Evolutionary conservation across 2,888 invertebrate genomes (phyloP).

Genomic region (Halictus quadricinctus): DNA sequence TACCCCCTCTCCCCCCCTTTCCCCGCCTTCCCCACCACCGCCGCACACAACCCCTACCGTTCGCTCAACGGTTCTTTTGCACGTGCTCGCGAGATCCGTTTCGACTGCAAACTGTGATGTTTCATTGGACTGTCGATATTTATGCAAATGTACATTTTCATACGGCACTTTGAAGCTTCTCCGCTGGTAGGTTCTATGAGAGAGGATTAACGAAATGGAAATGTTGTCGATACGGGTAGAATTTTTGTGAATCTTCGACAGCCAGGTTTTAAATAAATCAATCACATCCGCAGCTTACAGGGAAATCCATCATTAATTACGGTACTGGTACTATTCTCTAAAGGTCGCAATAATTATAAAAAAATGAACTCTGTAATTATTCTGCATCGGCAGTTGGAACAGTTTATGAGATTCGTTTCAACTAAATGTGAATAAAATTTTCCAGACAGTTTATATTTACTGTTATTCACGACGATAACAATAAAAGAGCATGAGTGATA

Average conservation of each 20-base stretch:
- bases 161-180: not conserved
- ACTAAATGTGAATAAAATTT: not conserved
- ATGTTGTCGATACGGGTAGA: not conserved
- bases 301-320: not conserved
- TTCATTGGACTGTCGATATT: not conserved
- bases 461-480: not conserved
- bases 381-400: too few relatives aligned
- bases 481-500: not conserved
- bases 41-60: not conserved
- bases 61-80: not conserved
- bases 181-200: not conserved
- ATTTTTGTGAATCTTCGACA: not conserved
- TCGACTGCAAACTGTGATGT: not conserved
- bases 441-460: not conserved
- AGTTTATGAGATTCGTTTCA: too few relatives aligned
- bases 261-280: not conserved
- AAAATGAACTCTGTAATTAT: too few relatives aligned
- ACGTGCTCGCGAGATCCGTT: not conserved
- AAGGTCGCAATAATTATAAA: not conserved
- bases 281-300: not conserved
- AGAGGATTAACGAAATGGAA: not conserved
- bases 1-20: fast-evolving
- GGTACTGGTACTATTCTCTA: too few relatives aligned
- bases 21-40: not conserved
- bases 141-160: not conserved